Conservation (phyloP, 2,113 vertebrate species). For the Colossoma macropomum region DNA sequence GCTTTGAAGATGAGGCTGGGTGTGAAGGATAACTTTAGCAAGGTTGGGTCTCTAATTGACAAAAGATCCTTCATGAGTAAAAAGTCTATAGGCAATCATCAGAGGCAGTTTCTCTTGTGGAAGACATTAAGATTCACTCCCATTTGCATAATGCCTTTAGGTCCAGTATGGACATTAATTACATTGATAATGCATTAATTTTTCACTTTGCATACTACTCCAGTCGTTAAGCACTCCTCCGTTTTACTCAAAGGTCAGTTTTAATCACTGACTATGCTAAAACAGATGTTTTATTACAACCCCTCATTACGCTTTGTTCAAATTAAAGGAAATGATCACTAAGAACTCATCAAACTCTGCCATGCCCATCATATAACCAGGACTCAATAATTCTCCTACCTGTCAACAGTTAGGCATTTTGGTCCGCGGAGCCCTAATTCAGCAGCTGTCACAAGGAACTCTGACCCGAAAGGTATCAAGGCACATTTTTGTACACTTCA, state of each 20-base stretch:
- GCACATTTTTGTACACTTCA: background rate
- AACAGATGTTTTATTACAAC: slow-evolving; percentile 68
- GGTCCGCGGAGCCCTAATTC: background rate
- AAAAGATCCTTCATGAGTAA: slow-evolving; percentile 41
- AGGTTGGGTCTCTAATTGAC: slow-evolving; percentile 47
- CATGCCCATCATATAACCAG: slow-evolving; percentile 36
- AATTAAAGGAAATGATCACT: slow-evolving; percentile 55
- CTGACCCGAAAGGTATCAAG: background rate
- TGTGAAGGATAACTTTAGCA: slow-evolving; percentile 46
- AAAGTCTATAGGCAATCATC: slow-evolving; percentile 53
- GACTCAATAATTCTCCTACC: slow-evolving; percentile 38
- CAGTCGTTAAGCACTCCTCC: slow-evolving; percentile 60
- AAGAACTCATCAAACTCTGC: slow-evolving; percentile 41
- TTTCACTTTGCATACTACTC: slow-evolving; percentile 54
- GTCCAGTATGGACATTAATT: slow-evolving; percentile 72
- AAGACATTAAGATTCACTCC: slow-evolving; percentile 62
- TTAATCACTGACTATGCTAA: slow-evolving; percentile 70
- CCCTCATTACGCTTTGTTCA: slow-evolving; percentile 60
- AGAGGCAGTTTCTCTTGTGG: slow-evolving; percentile 48
- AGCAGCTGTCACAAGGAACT: background rate
- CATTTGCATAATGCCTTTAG: slow-evolving; percentile 72
- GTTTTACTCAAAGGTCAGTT: slow-evolving; percentile 69
- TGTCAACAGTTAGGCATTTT: slow-evolving; percentile 21
- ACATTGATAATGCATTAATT: slow-evolving; percentile 59
- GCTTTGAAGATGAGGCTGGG: slow-evolving; percentile 35